These are phyloP conservation scores for Gymnobelideus leadbeateri DNA, from an alignment of 2,113 vertebrate genomes.

Conservation along the genomic window DNA sequence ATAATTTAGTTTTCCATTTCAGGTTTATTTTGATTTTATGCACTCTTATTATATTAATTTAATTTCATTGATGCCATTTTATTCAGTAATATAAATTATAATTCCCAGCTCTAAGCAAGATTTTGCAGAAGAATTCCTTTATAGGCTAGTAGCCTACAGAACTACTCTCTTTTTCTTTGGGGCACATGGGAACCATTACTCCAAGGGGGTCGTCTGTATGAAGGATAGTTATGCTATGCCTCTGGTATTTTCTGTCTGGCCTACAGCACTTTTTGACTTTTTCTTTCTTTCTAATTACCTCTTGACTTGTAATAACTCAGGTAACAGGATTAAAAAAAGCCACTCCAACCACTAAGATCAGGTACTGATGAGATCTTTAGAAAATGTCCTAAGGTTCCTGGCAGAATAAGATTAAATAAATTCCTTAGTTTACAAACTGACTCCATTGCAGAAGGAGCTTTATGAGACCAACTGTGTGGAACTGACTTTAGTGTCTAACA, in stretches of 20 bases:
- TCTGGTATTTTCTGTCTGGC: constrained; percentile 28
- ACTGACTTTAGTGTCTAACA: constrained; percentile 25
- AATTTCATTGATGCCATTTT: constrained; percentile 35
- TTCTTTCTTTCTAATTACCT: constrained; percentile 38
- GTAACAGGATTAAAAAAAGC: neutral
- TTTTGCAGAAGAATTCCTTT: neutral
- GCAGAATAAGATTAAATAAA: constrained; percentile 42
- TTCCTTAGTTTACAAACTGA: neutral
- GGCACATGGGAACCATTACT: constrained; percentile 3
- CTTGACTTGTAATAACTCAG: constrained; percentile 32
- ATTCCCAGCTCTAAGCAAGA: neutral
- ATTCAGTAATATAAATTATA: neutral
- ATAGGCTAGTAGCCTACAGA: neutral
- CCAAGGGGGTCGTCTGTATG: neutral
- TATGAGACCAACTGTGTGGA: constrained; percentile 23
- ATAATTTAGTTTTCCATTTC: constrained; percentile 7
- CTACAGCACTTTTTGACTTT: constrained; percentile 39
- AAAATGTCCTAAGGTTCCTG: constrained; percentile 46
- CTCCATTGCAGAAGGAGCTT: constrained; percentile 24
- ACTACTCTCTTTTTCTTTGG: constrained; percentile 16
- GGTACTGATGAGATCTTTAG: constrained; percentile 39
- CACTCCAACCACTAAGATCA: constrained; percentile 40
- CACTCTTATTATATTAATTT: constrained; percentile 46
- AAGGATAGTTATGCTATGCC: no score
- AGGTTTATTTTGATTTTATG: constrained; percentile 29